Evolutionary conservation across 2,797 vertebrate species (phyloP).

Genomic region (Salarias fasciatus): DNA sequence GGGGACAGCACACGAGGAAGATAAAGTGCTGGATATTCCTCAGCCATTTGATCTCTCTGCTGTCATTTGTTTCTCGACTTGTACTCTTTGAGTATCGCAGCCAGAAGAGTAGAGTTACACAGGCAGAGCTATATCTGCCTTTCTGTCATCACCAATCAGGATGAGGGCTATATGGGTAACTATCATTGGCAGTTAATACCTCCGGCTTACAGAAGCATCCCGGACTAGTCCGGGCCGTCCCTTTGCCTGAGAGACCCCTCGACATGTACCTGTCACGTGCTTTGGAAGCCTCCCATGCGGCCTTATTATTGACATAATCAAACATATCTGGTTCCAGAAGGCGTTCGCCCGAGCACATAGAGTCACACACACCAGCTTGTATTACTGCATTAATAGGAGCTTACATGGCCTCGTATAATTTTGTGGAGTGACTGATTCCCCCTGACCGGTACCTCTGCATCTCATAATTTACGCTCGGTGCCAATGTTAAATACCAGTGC

Average conservation of each 20-base stretch:
- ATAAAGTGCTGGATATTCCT: slow-evolving; percentile 3
- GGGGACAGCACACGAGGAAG: not conserved
- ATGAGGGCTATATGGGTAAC: slow-evolving; percentile 69
- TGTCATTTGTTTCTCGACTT: slow-evolving; percentile 35
- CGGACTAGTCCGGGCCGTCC: slow-evolving; percentile 53
- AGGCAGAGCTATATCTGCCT: slow-evolving; percentile 70
- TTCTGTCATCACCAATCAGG: slow-evolving; percentile 80
- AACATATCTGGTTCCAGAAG: slow-evolving; percentile 42
- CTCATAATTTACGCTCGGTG: not conserved
- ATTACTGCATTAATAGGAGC: slow-evolving; percentile 34
- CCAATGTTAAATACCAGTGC: slow-evolving; percentile 2
- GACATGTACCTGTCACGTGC: slow-evolving; percentile 61
- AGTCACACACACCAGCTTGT: slow-evolving; percentile 27
- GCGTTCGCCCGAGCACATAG: slow-evolving; percentile 17
- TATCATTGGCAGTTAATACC: slow-evolving; percentile 72
- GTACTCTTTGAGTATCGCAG: slow-evolving; percentile 50
- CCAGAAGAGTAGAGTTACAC: slow-evolving; percentile 66
- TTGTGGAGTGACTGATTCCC: slow-evolving; percentile 7
- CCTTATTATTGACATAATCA: slow-evolving; percentile 51
- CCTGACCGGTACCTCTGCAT: not conserved
- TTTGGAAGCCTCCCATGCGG: slow-evolving; percentile 60
- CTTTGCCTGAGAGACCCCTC: slow-evolving; percentile 26
- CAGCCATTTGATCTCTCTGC: slow-evolving; percentile 3
- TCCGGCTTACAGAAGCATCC: slow-evolving; percentile 61
- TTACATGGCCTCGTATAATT: slow-evolving; percentile 30